phyloP scores from a whole-genome alignment of 2,113 vertebrate species.

The Kryptolebias marmoratus region DNA sequence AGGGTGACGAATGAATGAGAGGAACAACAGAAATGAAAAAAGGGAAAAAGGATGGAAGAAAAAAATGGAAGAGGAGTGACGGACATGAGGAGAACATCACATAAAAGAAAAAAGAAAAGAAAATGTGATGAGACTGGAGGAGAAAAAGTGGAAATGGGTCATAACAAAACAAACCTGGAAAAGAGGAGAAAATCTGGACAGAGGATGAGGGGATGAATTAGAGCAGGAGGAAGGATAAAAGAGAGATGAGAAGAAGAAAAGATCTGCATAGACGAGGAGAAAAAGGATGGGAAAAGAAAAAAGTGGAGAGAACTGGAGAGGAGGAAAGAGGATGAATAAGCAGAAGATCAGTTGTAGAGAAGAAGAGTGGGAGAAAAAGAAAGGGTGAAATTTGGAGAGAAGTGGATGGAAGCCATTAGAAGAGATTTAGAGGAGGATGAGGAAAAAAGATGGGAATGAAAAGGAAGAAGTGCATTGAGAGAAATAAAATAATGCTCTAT shows the following conservation, averaged over 20 bases:
- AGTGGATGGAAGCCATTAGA: not conserved
- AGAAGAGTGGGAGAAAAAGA: not conserved
- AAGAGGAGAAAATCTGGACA: not conserved
- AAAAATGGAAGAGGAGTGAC: not conserved
- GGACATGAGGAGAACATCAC: not conserved
- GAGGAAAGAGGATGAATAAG: not conserved
- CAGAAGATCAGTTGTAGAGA: not conserved
- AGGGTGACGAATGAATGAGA: not conserved
- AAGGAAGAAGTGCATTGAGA: not conserved
- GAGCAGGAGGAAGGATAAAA: not conserved
- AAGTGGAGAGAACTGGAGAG: not conserved
- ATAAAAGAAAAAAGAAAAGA: not conserved
- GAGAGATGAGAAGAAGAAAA: not conserved
- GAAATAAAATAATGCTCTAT: not conserved
- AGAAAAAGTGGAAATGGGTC: not conserved
- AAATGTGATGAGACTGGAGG: too few species aligned
- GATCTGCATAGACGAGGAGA: not conserved
- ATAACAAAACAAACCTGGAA: too few species aligned
- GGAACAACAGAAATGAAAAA: not conserved
- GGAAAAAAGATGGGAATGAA: not conserved
- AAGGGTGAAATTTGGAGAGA: not conserved
- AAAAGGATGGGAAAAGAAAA: not conserved
- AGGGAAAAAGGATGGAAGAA: not conserved
- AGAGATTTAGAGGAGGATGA: not conserved
- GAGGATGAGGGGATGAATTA: not conserved